Evolutionary conservation across 2,797 vertebrate genomes (phyloP).

Genomic region (Sebastes matsubarae): DNA sequence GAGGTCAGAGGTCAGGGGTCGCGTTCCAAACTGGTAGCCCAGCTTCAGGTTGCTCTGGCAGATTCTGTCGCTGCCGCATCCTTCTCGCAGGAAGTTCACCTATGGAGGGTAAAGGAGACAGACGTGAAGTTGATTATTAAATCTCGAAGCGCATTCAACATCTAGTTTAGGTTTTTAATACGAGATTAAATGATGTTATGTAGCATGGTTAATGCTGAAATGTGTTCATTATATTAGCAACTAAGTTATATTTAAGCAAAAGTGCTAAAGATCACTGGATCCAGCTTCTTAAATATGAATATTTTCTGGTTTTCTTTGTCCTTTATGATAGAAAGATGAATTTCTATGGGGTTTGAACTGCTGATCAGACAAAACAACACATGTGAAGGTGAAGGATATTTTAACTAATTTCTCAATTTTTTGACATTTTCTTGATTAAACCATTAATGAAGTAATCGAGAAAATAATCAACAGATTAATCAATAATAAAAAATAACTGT

Average conservation of each 20-base stretch:
- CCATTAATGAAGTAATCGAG: neutral
- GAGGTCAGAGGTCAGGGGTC: slow-evolving; percentile 74
- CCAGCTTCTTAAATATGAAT: neutral
- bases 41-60: slow-evolving; percentile 95
- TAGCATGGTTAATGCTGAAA: neutral
- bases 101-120: slow-evolving; percentile 46
- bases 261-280: too few species aligned
- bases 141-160: neutral
- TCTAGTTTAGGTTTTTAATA: neutral
- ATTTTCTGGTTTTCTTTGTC: neutral
- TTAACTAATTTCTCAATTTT: neutral
- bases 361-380: too few species aligned
- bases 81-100: slow-evolving; percentile 94
- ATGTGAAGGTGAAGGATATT: too few species aligned
- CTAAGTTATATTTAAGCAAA: neutral
- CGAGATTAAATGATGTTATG: neutral
- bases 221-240: neutral
- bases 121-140: neutral
- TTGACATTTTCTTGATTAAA: neutral
- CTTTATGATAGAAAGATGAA: neutral
- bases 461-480: too few species aligned
- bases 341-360: neutral
- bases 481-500: neutral
- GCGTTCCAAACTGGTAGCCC: slow-evolving; percentile 85
- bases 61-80: slow-evolving; percentile 92